Evolutionary conservation across 1,140 invertebrate species (phyloP).

Genomic region (Steinernema feltiae): DNA sequence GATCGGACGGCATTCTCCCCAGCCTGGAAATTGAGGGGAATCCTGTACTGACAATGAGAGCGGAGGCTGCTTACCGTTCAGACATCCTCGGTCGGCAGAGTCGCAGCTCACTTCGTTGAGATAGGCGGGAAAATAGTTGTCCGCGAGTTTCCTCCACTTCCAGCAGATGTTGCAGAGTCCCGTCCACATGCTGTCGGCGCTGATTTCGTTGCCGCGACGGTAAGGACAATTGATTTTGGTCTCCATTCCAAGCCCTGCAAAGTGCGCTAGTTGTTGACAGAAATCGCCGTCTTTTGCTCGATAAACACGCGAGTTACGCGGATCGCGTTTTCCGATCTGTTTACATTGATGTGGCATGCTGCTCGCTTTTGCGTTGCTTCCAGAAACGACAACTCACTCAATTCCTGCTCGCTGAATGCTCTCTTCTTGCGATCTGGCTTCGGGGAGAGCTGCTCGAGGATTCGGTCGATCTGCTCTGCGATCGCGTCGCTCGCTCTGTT

Average conservation of each 20-base stretch:
- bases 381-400: too few species aligned
- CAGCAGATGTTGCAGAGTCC: conserved; percentile 30
- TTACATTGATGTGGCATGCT: too few species aligned
- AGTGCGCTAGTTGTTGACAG: too few species aligned
- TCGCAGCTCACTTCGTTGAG: conserved; percentile 32
- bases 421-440: neutral
- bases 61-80: conserved; percentile 14
- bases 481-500: neutral
- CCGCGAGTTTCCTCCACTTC: conserved; percentile 24
- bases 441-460: too few species aligned
- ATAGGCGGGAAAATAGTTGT: conserved; percentile 22
- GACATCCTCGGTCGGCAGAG: conserved; percentile 20
- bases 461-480: neutral
- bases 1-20: conserved; percentile 23
- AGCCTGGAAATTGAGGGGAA: conserved; percentile 23
- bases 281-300: too few species aligned
- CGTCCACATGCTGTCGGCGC: conserved; percentile 7
- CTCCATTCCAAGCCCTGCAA: conserved; percentile 23
- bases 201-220: conserved; percentile 17
- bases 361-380: too few species aligned
- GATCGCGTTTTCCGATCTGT: too few species aligned
- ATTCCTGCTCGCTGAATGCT: too few species aligned
- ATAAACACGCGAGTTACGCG: too few species aligned
- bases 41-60: neutral
- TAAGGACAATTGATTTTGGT: conserved; percentile 22